Evolutionary conservation across 2,113 vertebrate species (phyloP).

Genomic region (Archocentrus centrarchus): DNA sequence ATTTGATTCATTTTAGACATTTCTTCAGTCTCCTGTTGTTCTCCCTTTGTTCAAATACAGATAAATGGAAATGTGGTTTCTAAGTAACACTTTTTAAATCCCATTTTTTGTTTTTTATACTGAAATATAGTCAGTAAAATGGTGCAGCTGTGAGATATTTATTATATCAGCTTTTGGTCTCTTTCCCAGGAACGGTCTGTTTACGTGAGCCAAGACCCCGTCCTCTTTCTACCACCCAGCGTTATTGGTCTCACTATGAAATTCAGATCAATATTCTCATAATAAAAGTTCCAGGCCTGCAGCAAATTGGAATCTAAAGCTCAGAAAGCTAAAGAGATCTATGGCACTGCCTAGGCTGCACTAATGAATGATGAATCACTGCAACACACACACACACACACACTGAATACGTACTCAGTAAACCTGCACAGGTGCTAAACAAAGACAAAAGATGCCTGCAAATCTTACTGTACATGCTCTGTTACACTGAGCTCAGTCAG

Average conservation of each 20-base stretch:
- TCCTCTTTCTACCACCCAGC: slow-evolving; percentile 50
- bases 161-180: slow-evolving; percentile 43
- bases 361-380: slow-evolving; percentile 70
- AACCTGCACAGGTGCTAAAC: slow-evolving; percentile 25
- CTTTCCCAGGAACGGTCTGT: slow-evolving; percentile 39
- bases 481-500: slow-evolving; percentile 17
- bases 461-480: neutral
- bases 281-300: slow-evolving; percentile 68
- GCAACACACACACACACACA: slow-evolving; percentile 18
- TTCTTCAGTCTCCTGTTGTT: neutral
- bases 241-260: slow-evolving; percentile 62
- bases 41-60: neutral
- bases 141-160: slow-evolving; percentile 46
- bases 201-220: slow-evolving; percentile 45
- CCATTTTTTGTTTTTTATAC: fast-evolving
- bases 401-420: neutral
- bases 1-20: neutral
- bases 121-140: slow-evolving; percentile 6
- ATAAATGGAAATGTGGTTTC: neutral
- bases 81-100: neutral
- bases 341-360: slow-evolving; percentile 36
- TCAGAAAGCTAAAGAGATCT: slow-evolving; percentile 52
- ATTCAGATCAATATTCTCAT: slow-evolving; percentile 74
- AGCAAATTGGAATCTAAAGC: slow-evolving; percentile 69
- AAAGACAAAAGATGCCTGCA: neutral